Conservation (phyloP, 2,888 invertebrate species). For the Cancer borealis region DNA sequence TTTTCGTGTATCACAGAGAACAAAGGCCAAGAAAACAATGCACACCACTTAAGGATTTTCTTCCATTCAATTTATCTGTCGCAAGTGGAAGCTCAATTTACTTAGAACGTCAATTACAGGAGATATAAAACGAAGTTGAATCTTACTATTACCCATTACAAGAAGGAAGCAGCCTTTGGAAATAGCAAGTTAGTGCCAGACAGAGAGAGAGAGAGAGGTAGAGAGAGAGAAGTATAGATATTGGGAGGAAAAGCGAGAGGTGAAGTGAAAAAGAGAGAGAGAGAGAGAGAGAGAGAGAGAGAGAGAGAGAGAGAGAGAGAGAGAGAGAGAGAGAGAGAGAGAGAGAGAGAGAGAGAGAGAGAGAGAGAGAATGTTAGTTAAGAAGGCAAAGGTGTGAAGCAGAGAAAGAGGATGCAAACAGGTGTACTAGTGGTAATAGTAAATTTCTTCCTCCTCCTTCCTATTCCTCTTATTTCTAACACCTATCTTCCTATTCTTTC, state of each 20-base stretch:
- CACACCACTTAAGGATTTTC: background rate
- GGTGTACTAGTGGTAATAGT: background rate
- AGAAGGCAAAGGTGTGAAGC: background rate
- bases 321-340: background rate
- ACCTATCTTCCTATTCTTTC: background rate
- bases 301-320: background rate
- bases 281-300: background rate
- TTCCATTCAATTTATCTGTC: constrained; percentile 9
- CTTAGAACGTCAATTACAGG: background rate
- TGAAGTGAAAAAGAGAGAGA: background rate
- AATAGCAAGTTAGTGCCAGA: background rate
- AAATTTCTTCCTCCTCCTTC: background rate
- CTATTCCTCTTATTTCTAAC: background rate
- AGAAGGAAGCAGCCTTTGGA: background rate
- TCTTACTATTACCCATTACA: background rate
- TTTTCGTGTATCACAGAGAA: background rate
- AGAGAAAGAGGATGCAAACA: background rate
- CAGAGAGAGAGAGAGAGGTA: background rate
- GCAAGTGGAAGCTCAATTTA: background rate
- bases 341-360: background rate
- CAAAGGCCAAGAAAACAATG: background rate
- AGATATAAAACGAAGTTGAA: background rate
- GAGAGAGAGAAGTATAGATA: background rate
- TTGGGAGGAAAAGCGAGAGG: background rate
- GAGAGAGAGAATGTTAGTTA: background rate